Percentiles rank a stretch among this genome's conserved stretches.
Evolutionary conservation across 2,113 vertebrate species (phyloP).

Genomic region (Engystomops pustulosus): DNA sequence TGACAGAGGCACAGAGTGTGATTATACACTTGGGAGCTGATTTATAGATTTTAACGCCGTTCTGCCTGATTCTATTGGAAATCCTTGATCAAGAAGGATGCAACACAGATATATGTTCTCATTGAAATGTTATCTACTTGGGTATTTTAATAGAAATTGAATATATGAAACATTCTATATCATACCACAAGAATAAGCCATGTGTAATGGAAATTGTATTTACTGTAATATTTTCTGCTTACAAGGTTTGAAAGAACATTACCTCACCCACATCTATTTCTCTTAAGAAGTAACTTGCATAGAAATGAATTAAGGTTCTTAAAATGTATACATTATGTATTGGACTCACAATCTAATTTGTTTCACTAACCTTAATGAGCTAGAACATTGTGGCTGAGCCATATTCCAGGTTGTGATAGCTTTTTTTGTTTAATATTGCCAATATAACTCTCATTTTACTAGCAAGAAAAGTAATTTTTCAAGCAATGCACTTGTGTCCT

Average conservation of each 20-base stretch:
- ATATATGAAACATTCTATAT: slow-evolving; percentile 9
- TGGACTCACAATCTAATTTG: background rate
- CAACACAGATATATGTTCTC: background rate
- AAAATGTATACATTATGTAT: background rate
- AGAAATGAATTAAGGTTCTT: background rate
- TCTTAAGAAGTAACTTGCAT: background rate
- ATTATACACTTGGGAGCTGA: slow-evolving; percentile 31
- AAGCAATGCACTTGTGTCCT: no score
- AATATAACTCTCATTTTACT: no score
- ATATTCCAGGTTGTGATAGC: background rate
- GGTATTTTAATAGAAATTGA: background rate
- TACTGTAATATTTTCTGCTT: slow-evolving; percentile 2
- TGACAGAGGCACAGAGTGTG: slow-evolving; percentile 14
- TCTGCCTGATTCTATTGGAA: slow-evolving; percentile 19
- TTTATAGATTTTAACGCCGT: slow-evolving; percentile 11
- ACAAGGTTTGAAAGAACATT: background rate
- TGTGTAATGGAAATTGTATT: background rate
- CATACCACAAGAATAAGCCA: background rate
- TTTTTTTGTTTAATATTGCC: background rate
- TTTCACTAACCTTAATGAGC: background rate
- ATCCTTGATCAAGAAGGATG: slow-evolving; percentile 9
- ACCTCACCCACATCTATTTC: background rate
- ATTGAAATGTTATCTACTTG: background rate
- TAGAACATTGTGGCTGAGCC: slow-evolving; percentile 3
- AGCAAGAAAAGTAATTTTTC: no score